A percentile compares a stretch with the other conserved stretches of the same genome.
These are phyloP conservation scores for Pyralis farinalis DNA, from an alignment of 2,888 invertebrate genomes.

Conservation along the genomic window DNA sequence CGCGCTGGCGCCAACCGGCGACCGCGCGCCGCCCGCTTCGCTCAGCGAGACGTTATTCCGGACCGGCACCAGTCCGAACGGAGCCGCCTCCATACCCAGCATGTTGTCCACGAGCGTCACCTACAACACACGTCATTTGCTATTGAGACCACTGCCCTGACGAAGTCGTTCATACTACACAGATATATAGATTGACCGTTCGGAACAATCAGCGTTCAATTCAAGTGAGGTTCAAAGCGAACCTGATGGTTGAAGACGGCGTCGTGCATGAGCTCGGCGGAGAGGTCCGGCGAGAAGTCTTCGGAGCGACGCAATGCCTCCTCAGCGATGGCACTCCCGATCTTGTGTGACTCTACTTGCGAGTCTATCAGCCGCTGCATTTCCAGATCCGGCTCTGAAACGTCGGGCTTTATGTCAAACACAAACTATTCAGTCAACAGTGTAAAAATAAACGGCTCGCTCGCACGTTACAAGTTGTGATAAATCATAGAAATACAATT, in stretches of 20 bases:
- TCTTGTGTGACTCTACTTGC: constrained; percentile 91
- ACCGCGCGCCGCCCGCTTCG: constrained; percentile 37
- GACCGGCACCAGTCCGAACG: constrained; percentile 39
- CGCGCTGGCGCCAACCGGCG: constrained; percentile 10
- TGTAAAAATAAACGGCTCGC: too few species aligned
- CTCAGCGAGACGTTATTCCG: constrained; percentile 59
- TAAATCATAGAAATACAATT: too few species aligned
- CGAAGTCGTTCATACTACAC: too few species aligned
- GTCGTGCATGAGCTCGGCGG: constrained; percentile 49
- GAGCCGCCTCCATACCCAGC: constrained; percentile 32
- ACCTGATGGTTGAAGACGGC: constrained; percentile 52
- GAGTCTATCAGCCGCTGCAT: constrained; percentile 87
- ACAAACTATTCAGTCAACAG: too few species aligned
- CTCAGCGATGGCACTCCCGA: constrained; percentile 91
- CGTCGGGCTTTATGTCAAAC: too few species aligned
- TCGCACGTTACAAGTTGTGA: too few species aligned
- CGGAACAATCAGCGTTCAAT: too few species aligned
- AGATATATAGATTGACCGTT: too few species aligned
- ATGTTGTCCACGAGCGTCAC: constrained; percentile 45
- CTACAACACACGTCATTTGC: background rate
- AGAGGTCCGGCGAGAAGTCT: constrained; percentile 45
- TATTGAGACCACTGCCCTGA: too few species aligned
- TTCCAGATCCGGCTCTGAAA: constrained; percentile 82
- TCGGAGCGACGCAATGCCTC: constrained; percentile 79
- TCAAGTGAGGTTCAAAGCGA: too few species aligned